A percentile compares a stretch with the other conserved stretches of the same genome.
phyloP scores from a whole-genome alignment of 2,797 vertebrate species.

The Falco biarmicus region DNA sequence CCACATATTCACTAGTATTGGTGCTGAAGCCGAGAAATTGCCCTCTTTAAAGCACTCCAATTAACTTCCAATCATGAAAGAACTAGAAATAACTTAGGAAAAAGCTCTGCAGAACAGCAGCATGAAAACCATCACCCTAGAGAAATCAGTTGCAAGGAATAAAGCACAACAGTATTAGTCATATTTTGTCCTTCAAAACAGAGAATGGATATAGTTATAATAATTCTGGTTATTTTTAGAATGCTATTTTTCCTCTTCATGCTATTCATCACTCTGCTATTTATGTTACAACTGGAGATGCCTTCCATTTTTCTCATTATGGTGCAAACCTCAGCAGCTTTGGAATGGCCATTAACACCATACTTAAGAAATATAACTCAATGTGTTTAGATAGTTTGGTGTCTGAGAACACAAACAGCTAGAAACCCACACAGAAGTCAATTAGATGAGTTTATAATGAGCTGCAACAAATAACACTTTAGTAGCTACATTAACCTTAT shows the following conservation, averaged over 20 bases:
- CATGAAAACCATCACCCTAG: background rate
- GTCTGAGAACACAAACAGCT: background rate
- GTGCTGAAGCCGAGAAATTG: background rate
- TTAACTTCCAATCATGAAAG: background rate
- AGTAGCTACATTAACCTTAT: background rate
- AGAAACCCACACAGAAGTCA: background rate
- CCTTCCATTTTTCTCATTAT: constrained; percentile 10
- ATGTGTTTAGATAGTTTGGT: background rate
- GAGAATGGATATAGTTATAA: background rate
- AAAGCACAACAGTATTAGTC: constrained; percentile 7
- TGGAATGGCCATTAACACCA: constrained; percentile 28
- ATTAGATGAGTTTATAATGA: background rate
- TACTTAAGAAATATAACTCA: background rate
- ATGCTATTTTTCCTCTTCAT: constrained; percentile 8
- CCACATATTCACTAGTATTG: background rate
- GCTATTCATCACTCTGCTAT: constrained; percentile 1
- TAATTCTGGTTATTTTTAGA: constrained; percentile 52
- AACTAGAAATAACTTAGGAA: background rate
- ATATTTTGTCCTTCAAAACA: background rate
- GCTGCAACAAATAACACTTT: background rate
- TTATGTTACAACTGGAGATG: constrained; percentile 12
- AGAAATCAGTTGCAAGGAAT: background rate
- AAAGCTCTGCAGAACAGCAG: background rate
- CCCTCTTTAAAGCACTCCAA: background rate
- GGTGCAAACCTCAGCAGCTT: constrained; percentile 43